Base-by-base conservation (phyloP, 2,888 invertebrate genomes). In the Ceraclea dissimilis region DNA sequence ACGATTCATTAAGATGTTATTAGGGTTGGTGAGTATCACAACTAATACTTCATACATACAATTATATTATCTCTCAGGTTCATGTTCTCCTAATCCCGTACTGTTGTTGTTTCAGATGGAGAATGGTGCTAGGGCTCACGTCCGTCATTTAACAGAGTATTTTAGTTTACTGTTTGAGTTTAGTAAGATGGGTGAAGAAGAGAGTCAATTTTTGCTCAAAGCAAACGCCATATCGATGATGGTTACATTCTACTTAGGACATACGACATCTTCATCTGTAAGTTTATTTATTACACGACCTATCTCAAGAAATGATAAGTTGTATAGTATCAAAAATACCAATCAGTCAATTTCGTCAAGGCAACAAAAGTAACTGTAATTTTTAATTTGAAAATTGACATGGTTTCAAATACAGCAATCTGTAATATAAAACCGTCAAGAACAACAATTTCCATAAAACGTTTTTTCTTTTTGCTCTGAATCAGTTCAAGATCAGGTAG, bases 161-260 rank as follows among this genome's bases (percentile, higher is more conserved):
- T 96, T 96, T 71, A 87, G 90, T 39, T 82, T 96, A 65, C 75
- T 96, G 60, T 88, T 92, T 69, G 95, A 96, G 71, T 95, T 95
- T 72, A 92, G 93, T 64, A 89, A 93, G 70, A 91, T 94, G 90
- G 94, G 95, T 0, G 93, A 93, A 62, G 93, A 93, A 65, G 95
- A 96, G 70, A 88, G 90, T 22, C 82, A 86, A 69, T 96, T 95
- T 73, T 76, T 96, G 66, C 78, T 94, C 62, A 83, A 89, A 21
- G 85, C 90, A 56, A 90, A 91, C 67, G 90, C 93, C 33, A 93
- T 96, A 62, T 86, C 90, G 57, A 88, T 86, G 55, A 90, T 95
- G 83, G 87, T 94, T 48, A 88, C 89, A 69, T 96, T 95, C 73
- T 96, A 95, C 75, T 79, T 96, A 54, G 93, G 92, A 17, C 89